Evolutionary conservation across 2,888 invertebrate species (phyloP).

Genomic region (Heliconius sara): DNA sequence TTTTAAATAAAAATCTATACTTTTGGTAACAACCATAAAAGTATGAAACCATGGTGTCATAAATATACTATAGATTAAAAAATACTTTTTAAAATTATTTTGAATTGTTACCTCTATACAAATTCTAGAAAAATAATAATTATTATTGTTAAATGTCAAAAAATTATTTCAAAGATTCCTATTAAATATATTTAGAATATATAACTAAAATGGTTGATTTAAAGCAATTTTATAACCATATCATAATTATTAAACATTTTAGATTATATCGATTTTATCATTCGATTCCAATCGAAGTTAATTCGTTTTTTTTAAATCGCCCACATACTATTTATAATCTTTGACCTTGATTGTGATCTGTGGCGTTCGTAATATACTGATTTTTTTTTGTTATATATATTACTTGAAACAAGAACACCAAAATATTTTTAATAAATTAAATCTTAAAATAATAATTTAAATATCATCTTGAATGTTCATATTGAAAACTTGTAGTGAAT

Average conservation of each 20-base stretch:
- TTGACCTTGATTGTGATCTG: background rate
- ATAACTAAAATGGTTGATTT: conserved; percentile 25
- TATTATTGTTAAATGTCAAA: background rate
- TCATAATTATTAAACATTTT: conserved; percentile 49
- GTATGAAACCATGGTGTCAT: background rate
- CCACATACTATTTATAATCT: background rate
- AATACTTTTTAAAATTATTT: background rate
- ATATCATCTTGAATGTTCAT: background rate
- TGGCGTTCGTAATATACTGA: background rate
- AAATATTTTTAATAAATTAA: conserved; percentile 6
- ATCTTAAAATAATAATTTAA: conserved; percentile 11
- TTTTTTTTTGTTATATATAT: background rate
- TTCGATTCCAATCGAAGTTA: background rate
- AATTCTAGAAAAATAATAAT: background rate
- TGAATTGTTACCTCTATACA: background rate
- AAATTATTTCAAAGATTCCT: background rate
- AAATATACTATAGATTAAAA: background rate
- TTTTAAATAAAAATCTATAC: background rate
- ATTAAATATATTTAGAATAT: conserved; percentile 6
- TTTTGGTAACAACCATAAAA: background rate
- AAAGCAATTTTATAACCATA: conserved; percentile 64
- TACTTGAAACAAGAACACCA: conserved; percentile 8
- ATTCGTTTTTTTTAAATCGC: background rate
- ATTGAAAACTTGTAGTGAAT: conserved; percentile 4
- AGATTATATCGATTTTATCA: conserved; percentile 19